Conservation (phyloP, 2,888 invertebrate species). For the Mythimna pallens region DNA sequence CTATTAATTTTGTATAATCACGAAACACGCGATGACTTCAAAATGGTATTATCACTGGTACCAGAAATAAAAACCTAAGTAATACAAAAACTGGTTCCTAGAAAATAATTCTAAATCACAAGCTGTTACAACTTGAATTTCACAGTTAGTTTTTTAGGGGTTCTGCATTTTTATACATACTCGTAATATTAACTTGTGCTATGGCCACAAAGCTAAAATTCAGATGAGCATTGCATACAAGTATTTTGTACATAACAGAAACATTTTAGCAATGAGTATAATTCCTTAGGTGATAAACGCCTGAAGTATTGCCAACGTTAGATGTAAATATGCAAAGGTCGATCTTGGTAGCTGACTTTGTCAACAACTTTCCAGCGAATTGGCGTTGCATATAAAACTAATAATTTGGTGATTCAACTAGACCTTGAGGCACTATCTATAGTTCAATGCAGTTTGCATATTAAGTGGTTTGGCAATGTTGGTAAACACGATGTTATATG, state of each 20-base stretch:
- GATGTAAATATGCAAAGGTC: conserved; percentile 23
- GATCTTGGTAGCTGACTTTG: conserved; percentile 12
- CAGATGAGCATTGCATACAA: neutral
- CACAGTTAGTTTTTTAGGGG: neutral
- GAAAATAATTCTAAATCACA: neutral
- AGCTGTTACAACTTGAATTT: neutral
- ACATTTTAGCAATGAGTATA: neutral
- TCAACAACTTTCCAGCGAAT: conserved; percentile 47
- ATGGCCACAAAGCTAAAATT: neutral
- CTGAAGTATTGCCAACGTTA: neutral
- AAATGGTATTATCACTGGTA: conserved; percentile 12
- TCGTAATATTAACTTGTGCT: neutral
- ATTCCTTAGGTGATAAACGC: neutral
- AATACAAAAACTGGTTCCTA: neutral
- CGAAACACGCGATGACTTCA: conserved; percentile 39
- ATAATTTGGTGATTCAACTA: conserved; percentile 52
- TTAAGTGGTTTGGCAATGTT: conserved; percentile 61
- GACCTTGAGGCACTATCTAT: conserved; percentile 54
- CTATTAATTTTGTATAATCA: conserved; percentile 47
- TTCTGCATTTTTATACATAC: no score
- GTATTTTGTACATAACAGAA: neutral
- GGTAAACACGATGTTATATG: conserved; percentile 45
- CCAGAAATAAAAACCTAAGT: conserved; percentile 13
- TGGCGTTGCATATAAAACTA: conserved; percentile 34
- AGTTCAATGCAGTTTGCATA: conserved; percentile 59